Evolutionary conservation across 92 coral and sea anemone genomes (phyloP).

Genomic region (Parazoanthus swiftii): DNA sequence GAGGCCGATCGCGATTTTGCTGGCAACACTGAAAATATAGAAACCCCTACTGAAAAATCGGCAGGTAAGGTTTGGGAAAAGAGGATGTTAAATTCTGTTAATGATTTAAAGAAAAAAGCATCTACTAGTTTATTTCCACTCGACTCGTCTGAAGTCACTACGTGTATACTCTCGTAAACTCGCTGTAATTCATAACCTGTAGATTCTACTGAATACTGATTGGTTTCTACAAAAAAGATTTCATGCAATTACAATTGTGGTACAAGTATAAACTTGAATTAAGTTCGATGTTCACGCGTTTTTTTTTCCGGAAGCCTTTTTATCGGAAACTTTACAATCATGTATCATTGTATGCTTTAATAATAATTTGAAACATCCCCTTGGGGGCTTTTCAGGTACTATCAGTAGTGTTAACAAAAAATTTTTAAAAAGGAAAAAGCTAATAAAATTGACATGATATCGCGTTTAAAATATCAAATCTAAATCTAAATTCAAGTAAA

Average conservation of each 20-base stretch:
- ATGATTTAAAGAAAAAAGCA: constrained; percentile 38
- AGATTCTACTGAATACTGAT: neutral
- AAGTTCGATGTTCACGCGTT: neutral
- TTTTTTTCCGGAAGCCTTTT: neutral
- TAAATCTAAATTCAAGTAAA: too few relatives aligned
- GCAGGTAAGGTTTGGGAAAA: constrained; percentile 52
- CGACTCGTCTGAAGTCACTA: neutral
- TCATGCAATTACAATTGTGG: neutral
- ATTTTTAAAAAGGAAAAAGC: too few relatives aligned
- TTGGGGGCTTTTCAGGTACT: too few relatives aligned
- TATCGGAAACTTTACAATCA: too few relatives aligned
- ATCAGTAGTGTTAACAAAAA: too few relatives aligned
- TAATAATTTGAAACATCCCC: too few relatives aligned
- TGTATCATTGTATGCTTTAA: too few relatives aligned
- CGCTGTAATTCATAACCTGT: too few relatives aligned
- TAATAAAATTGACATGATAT: too few relatives aligned
- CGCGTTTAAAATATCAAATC: too few relatives aligned
- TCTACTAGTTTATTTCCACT: neutral
- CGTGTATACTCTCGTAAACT: neutral
- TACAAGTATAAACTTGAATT: neutral
- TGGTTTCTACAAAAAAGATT: neutral
- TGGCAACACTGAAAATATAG: constrained; percentile 42
- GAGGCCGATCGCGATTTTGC: constrained; percentile 40
- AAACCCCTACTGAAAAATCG: constrained; percentile 34
- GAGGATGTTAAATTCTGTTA: constrained; percentile 23